phyloP scores from a whole-genome alignment of 1,140 invertebrate genomes.

The Colletes gigas region DNA sequence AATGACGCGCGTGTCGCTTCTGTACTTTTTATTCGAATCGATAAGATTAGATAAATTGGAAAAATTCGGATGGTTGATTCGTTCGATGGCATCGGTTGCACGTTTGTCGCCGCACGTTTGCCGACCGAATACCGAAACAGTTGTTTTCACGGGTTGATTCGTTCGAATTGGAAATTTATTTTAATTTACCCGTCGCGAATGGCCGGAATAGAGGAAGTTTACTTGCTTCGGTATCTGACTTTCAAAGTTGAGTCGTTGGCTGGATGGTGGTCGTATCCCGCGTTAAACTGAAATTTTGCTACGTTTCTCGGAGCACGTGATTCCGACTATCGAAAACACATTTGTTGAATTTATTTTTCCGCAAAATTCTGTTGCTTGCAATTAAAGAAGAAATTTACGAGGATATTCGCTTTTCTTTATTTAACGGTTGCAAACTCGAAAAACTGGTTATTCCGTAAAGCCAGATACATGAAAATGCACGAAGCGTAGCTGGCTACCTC shows the following conservation, averaged over 20 bases:
- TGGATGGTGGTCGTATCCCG: neutral
- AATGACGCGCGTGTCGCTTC: neutral
- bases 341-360: too few species aligned
- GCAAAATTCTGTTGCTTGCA: too few species aligned
- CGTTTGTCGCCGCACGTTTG: neutral
- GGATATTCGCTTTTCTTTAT: too few species aligned
- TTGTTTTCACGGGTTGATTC: neutral
- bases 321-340: too few species aligned
- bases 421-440: too few species aligned
- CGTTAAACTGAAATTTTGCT: too few species aligned
- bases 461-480: too few species aligned
- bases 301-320: too few species aligned
- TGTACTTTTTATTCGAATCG: conserved; percentile 15
- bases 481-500: too few species aligned
- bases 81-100: neutral
- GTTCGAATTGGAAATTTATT: conserved; percentile 14
- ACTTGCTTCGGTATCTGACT: neutral
- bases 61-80: neutral
- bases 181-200: neutral
- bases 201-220: neutral
- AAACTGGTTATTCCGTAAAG: too few species aligned
- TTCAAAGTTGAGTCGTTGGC: neutral
- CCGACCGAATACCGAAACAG: neutral
- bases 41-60: conserved; percentile 38
- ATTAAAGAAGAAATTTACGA: too few species aligned